Conservation (phyloP, 1,140 invertebrate genomes). For the Macrostomum lignano region DNA sequence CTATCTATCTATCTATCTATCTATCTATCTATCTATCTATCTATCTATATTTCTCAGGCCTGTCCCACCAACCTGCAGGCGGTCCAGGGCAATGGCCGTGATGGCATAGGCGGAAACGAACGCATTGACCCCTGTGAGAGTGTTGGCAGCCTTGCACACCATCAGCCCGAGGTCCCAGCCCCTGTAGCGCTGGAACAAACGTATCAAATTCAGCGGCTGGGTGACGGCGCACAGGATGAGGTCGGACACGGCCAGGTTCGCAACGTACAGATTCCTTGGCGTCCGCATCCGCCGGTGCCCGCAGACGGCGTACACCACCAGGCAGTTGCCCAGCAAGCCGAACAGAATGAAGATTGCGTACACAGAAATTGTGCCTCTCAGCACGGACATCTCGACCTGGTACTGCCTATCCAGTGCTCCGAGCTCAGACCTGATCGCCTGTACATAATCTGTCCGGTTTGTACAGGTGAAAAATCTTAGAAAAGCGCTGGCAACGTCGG, state of each 20-base stretch:
- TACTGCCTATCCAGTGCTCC: too few species aligned
- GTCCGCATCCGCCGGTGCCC: slow-evolving; percentile 18
- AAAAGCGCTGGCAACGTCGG: too few species aligned
- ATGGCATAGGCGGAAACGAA: slow-evolving; percentile 27
- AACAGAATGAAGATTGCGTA: too few species aligned
- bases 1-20: too few species aligned
- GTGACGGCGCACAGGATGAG: slow-evolving; percentile 22
- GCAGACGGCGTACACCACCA: slow-evolving; percentile 23
- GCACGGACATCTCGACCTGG: too few species aligned
- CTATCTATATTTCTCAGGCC: too few species aligned
- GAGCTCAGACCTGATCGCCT: too few species aligned
- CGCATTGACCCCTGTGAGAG: slow-evolving; percentile 22
- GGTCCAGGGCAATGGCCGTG: slow-evolving; percentile 23
- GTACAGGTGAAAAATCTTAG: too few species aligned
- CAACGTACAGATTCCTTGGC: slow-evolving; percentile 21
- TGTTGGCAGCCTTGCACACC: slow-evolving; percentile 19
- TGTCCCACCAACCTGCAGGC: slow-evolving; percentile 19
- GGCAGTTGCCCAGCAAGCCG: slow-evolving; percentile 23
- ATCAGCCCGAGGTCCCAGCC: slow-evolving; percentile 19
- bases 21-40: too few species aligned
- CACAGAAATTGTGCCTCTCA: too few species aligned
- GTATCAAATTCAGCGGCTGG: slow-evolving; percentile 14
- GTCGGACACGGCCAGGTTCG: slow-evolving; percentile 27
- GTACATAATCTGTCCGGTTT: too few species aligned
- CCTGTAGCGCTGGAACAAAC: slow-evolving; percentile 8